Evolutionary conservation across 1,140 invertebrate species (phyloP).

Genomic region (Anastrepha obliqua): DNA sequence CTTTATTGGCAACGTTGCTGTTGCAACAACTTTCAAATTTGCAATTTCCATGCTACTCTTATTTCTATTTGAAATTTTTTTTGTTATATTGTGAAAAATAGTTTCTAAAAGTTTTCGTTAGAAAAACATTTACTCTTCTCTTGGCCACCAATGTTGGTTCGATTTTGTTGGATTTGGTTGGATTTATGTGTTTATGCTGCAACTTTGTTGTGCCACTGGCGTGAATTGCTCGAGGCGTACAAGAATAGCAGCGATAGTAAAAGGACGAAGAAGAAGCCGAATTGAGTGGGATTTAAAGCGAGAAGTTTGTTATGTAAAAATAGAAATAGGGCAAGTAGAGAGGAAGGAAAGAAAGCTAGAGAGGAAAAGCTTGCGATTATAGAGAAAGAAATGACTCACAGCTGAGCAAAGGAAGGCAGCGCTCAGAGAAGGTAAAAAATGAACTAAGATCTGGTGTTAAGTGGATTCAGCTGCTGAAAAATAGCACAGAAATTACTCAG

Average conservation of each 20-base stretch:
- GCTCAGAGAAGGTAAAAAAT: neutral
- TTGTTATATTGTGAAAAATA: neutral
- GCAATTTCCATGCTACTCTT: conserved; percentile 7
- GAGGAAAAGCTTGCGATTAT: neutral
- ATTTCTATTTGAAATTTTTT: neutral
- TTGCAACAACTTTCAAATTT: conserved; percentile 46
- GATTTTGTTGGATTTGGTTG: conserved; percentile 43
- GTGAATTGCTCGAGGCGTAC: neutral
- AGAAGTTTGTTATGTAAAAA: neutral
- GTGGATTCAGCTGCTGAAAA: neutral
- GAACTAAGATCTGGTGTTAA: conserved; percentile 26
- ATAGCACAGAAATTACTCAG: neutral
- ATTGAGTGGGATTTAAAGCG: neutral
- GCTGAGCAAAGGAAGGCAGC: neutral
- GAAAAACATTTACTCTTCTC: neutral
- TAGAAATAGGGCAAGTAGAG: neutral
- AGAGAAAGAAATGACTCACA: conserved; percentile 4
- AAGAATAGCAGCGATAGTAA: neutral
- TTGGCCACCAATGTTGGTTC: conserved; percentile 23
- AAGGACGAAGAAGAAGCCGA: neutral
- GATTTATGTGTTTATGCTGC: conserved; percentile 48
- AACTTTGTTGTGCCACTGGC: conserved; percentile 42
- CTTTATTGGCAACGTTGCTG: conserved; percentile 51
- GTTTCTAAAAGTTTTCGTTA: conserved; percentile 21
- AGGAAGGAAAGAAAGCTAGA: neutral